These are phyloP conservation scores for Smithornis capensis DNA, from an alignment of 2,113 vertebrate species.

Conservation along the genomic window DNA sequence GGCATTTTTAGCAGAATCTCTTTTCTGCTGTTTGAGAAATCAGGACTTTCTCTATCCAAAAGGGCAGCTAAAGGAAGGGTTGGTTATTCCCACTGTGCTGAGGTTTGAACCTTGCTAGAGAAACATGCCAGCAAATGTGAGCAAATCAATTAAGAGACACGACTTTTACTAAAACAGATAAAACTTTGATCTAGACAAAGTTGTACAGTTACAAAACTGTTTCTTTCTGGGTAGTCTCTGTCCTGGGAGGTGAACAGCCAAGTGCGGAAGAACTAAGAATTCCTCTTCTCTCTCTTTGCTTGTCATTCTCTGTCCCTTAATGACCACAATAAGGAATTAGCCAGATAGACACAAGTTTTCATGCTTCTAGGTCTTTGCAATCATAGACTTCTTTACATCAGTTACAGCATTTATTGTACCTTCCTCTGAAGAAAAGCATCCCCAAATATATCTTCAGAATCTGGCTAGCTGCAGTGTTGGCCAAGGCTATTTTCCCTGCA, in stretches of 20 bases:
- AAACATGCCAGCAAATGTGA: not conserved
- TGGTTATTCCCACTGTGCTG: not conserved
- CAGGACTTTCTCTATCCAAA: not conserved
- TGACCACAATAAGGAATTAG: not conserved
- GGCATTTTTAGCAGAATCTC: not conserved
- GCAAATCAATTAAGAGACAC: not conserved
- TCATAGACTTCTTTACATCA: not conserved
- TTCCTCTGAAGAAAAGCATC: not conserved
- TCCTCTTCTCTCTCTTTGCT: not conserved
- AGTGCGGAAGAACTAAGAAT: not conserved
- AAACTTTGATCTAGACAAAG: not conserved
- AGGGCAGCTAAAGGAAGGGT: not conserved
- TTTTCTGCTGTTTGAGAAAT: not conserved
- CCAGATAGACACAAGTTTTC: not conserved
- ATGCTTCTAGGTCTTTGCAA: not conserved
- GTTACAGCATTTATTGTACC: not conserved
- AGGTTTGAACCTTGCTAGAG: not conserved
- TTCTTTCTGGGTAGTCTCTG: not conserved
- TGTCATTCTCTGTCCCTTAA: not conserved
- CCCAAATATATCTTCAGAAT: not conserved
- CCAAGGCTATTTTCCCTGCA: not conserved
- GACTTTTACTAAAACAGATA: not conserved
- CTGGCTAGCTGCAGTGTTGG: not conserved
- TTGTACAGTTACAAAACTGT: rapidly evolving
- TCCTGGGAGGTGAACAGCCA: rapidly evolving